Evolutionary conservation across 2,888 invertebrate species (phyloP), one percentile per base, ranked within the genome.

Genomic region (Coelinius sp.): DNA sequence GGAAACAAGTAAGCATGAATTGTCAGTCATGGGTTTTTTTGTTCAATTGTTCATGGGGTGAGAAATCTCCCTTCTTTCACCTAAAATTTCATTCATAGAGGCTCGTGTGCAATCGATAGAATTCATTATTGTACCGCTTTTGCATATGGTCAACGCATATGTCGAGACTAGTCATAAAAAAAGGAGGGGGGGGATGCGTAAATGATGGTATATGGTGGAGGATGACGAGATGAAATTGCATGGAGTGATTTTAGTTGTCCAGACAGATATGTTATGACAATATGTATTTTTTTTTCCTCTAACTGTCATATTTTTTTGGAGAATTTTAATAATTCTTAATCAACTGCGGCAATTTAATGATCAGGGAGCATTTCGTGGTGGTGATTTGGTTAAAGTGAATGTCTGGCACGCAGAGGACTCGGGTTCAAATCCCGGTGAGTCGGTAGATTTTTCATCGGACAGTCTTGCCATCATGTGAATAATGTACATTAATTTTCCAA

Each of bases 91-190:
- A 63, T 63, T 41, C 63, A 63, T 63, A 10, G n/a, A n/a, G 22
- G 22, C 17, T 63, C 41, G 12, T 12, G 25, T n/a, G 24, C 63
- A 70, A 76, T 65, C 68, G 70, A 68, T 71, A 35, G 24, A 20
- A 66, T 35, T 59, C 35, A 73, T 69, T 73, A 59, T 65, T 53
- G 44, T 46, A 38, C 69, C 68, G 73, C 76, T 80, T 84, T 84
- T 84, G 83, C 83, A 83, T 84, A 84, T 83, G 82, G 80, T 78
- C 78, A 75, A 77, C 85, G 75, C 87, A 88, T 87, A 87, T 88
- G 87, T 86, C 85, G 85, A 82, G 86, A 85, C 82, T 83, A 53
- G 46, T 27, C 41, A 22, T 20, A 44, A 66, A 85, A 84, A 85
- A 84, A 85, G n/a, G 85, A 69, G 83, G 84, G 86, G 85, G 86